Conservation (phyloP, 2,113 vertebrate genomes). For the Cebus imitator region DNA sequence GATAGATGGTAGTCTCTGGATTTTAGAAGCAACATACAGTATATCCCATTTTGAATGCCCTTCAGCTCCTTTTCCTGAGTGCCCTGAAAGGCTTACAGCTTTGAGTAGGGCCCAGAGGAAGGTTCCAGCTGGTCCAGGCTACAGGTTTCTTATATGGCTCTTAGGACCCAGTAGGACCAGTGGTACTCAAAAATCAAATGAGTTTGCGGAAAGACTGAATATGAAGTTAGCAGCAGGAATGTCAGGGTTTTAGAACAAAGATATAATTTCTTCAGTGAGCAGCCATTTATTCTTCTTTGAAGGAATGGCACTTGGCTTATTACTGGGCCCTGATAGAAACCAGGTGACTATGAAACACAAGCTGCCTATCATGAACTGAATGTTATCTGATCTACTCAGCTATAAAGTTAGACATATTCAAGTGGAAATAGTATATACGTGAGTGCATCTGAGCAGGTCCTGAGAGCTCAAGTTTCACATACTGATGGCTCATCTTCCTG, state of each 20-base stretch:
- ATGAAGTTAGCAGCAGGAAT: background rate
- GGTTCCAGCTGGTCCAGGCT: background rate
- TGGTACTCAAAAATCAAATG: background rate
- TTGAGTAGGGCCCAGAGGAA: background rate
- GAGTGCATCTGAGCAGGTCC: conserved; percentile 9
- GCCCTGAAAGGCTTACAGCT: background rate
- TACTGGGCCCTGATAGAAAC: background rate
- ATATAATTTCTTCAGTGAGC: background rate
- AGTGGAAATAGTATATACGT: conserved; percentile 49
- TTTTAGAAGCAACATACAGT: background rate
- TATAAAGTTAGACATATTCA: background rate
- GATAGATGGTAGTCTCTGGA: background rate
- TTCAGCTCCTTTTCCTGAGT: background rate
- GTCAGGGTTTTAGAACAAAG: background rate
- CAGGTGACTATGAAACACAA: conserved; percentile 39
- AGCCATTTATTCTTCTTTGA: background rate
- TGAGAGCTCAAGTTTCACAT: conserved; percentile 1
- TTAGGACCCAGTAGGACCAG: background rate
- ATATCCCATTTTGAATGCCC: background rate
- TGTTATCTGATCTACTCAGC: conserved; percentile 23
- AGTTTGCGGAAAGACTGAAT: background rate
- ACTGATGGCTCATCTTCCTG: background rate
- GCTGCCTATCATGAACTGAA: background rate
- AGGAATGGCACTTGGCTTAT: background rate
- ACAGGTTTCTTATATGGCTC: background rate